These are phyloP conservation scores for Poeciliopsis turrubarensis DNA, from an alignment of 2,113 vertebrate genomes.

Conservation along the genomic window DNA sequence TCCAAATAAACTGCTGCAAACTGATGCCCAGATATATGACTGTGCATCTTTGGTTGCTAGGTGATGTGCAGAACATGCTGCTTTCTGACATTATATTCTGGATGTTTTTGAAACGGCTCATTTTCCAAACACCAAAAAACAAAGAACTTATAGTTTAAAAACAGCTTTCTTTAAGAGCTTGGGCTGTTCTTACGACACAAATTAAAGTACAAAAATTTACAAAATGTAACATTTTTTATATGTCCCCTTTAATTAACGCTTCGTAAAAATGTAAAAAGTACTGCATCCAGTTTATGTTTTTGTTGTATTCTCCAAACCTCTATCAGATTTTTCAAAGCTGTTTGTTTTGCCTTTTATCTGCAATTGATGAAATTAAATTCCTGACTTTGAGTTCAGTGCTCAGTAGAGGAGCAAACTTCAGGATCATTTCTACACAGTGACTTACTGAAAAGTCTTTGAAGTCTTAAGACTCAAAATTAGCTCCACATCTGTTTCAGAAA, in stretches of 20 bases:
- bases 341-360: neutral
- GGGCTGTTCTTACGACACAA: too few relatives aligned
- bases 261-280: neutral
- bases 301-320: neutral
- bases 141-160: too few relatives aligned
- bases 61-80: too few relatives aligned
- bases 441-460: neutral
- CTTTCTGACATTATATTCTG: too few relatives aligned
- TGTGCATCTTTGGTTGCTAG: too few relatives aligned
- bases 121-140: too few relatives aligned
- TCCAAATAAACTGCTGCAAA: too few relatives aligned
- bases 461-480: slow-evolving; percentile 10
- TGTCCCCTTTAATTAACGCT: neutral
- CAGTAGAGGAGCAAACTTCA: neutral
- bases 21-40: too few relatives aligned
- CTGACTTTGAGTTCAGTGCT: neutral
- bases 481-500: slow-evolving; percentile 5
- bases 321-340: neutral
- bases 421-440: neutral
- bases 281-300: neutral
- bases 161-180: too few relatives aligned
- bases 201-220: too few relatives aligned
- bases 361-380: neutral
- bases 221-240: too few relatives aligned
- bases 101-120: too few relatives aligned